Base-by-base conservation (phyloP, 2,113 vertebrate genomes). In the Todiramphus chloris region DNA sequence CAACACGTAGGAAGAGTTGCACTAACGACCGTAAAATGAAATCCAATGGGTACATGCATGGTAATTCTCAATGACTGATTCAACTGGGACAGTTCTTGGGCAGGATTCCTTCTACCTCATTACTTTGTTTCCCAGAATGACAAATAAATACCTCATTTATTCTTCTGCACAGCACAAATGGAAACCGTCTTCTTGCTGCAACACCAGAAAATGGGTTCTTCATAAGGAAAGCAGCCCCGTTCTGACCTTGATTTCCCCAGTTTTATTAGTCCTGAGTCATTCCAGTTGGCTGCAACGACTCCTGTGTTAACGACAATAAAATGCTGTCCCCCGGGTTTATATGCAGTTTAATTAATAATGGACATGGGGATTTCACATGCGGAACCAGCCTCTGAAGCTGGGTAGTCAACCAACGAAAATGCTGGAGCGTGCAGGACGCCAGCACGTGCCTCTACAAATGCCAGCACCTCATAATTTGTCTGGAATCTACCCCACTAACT, bases 351-450 rank as follows among this genome's bases (percentile, higher is more conserved):
- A 16, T 67, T 67, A 10, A 30, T 6, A 25, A 41, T 2, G n/a
- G 64, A 11, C 2, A 5, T 27, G 31, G 23, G 35, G 35, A 23
- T 31, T 53, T 68, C 59, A 25, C 59, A 31, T 7, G 17, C 63
- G 1, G 9, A 35, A 10, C 1, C 44, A 46, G 5, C 6, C n/a
- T 62, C 41, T 35, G 56, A 46, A 51, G 58, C 39, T 80, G 73
- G 28, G 16, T 28, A 66, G 44, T 33, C 73, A 58, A 3, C 35
- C 35, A 14, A 20, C 9, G 1, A 2, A 23, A 21, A 33, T 1
- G 30, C 39, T 41, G 39, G 60, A 13, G 33, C 0, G 15, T 8
- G 25, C 23, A 41, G 55, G 28, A 16, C 2, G 4, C 20, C 0
- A 3, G 25, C 62, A 14, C 17, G 28, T 24, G 74, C 44, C 44